Conservation (phyloP, 2,888 invertebrate species). For the Xestia c-nigrum region DNA sequence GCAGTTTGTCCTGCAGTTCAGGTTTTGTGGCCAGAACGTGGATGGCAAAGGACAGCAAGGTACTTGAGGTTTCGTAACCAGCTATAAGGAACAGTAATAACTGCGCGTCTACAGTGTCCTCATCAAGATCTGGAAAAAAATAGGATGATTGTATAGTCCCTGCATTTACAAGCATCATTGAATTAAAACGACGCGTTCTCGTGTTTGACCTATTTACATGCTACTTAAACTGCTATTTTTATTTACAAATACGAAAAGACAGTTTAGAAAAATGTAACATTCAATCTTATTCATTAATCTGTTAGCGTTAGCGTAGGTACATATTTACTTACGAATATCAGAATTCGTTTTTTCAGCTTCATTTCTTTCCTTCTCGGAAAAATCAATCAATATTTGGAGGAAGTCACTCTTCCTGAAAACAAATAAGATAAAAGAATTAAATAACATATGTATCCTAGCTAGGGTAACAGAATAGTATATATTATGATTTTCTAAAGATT, state of each 20-base stretch:
- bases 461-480: background rate
- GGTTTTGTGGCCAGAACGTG: constrained; percentile 88
- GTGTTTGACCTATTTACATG: background rate
- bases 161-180: constrained; percentile 2
- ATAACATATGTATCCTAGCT: background rate
- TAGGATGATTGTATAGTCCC: background rate
- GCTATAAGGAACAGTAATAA: constrained; percentile 91
- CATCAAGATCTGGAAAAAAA: constrained; percentile 83
- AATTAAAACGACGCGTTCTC: constrained; percentile 3
- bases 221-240: too few species aligned
- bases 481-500: background rate
- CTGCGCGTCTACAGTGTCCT: constrained; percentile 90
- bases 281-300: background rate
- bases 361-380: constrained; percentile 80
- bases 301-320: background rate
- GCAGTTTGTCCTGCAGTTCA: constrained; percentile 84
- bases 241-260: too few species aligned
- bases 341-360: constrained; percentile 68
- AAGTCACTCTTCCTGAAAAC: constrained; percentile 85
- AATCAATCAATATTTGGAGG: constrained; percentile 87
- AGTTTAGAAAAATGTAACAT: background rate
- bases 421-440: constrained; percentile 25
- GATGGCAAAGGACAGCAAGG: constrained; percentile 89
- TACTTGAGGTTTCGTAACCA: constrained; percentile 91
- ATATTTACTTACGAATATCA: constrained; percentile 71